Evolutionary conservation across 2,797 vertebrate species (phyloP), one percentile per base, ranked within the genome.

Genomic region (Astyanax mexicanus): DNA sequence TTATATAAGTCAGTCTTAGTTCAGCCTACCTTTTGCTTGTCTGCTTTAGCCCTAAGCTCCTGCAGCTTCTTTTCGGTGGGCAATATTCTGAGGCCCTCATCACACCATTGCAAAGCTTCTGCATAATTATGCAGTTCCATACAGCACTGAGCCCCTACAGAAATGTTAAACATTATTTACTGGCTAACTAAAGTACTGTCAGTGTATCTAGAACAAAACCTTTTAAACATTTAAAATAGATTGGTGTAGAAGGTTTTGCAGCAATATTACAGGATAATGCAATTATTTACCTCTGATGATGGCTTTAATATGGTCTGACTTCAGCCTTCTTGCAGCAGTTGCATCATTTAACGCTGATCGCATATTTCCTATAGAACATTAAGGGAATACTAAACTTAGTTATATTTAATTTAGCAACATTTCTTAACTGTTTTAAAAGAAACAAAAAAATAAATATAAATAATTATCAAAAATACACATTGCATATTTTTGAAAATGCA

Each of bases 261-360:
- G 29, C 29, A 32, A 32, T 29, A n/a, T 5, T 5, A 32, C 9
- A 1, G 10, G 4, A 51, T 47, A 58, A 35, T 17, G 27, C 6
- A 7, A 37, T 5, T 17, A n/a, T 73, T 73, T 71, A 98, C 98
- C 98, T 94, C 97, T 93, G 49, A 95, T 64, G 68, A 98, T 83
- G 9, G 98, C 97, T 91, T 99, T 99, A 61, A 97, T 88, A 54
- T 99, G 97, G 72, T 90, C 90, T 37, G 97, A 95, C 83, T 95
- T 98, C 10, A 95, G 84, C 85, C 95, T 98, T 80, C 90, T 96
- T 12, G 96, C 97, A 68, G 94, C 90, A 3, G 74, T 76, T 40
- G 93, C 94, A 55, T 99, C 98, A 12, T 89, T 95, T 62, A 98
- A 90, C 13, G 97, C 94, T 55, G 96, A 99, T 17, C 96, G 95